Evolutionary conservation across 2,888 invertebrate genomes (phyloP).

Genomic region (Aplocera efformata): DNA sequence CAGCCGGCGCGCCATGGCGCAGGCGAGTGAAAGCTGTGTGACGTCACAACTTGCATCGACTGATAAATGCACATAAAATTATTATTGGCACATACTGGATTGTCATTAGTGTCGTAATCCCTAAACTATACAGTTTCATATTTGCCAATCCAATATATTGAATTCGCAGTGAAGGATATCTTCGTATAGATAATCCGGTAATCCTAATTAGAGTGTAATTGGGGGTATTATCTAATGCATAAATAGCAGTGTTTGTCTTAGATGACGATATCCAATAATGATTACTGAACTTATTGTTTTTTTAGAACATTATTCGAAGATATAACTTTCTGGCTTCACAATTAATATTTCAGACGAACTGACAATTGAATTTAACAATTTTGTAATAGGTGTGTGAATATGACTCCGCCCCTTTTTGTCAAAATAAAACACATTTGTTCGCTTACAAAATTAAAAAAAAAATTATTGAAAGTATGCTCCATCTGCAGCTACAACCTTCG

Average conservation of each 20-base stretch:
- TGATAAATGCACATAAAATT: constrained; percentile 38
- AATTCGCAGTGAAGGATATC: too few species aligned
- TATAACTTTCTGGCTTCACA: too few species aligned
- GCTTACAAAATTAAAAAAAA: too few species aligned
- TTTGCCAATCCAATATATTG: constrained; percentile 5
- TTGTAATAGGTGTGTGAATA: too few species aligned
- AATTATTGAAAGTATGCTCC: too few species aligned
- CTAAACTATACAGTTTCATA: constrained; percentile 7
- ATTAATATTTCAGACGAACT: too few species aligned
- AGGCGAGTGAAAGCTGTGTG: constrained; percentile 62
- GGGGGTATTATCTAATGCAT: background rate
- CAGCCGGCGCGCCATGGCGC: constrained; percentile 22
- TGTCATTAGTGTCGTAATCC: constrained; percentile 23
- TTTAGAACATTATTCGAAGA: background rate
- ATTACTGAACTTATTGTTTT: background rate
- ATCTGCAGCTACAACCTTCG: too few species aligned
- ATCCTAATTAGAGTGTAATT: background rate
- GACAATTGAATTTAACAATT: too few species aligned
- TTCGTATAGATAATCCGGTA: background rate
- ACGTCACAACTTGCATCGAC: constrained; percentile 58
- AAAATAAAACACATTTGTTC: too few species aligned
- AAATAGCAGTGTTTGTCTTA: background rate
- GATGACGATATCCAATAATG: background rate
- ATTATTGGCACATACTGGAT: constrained; percentile 26
- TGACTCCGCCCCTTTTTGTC: too few species aligned